Conservation (phyloP, 2,888 invertebrate genomes). For the Melipona bicolor region DNA sequence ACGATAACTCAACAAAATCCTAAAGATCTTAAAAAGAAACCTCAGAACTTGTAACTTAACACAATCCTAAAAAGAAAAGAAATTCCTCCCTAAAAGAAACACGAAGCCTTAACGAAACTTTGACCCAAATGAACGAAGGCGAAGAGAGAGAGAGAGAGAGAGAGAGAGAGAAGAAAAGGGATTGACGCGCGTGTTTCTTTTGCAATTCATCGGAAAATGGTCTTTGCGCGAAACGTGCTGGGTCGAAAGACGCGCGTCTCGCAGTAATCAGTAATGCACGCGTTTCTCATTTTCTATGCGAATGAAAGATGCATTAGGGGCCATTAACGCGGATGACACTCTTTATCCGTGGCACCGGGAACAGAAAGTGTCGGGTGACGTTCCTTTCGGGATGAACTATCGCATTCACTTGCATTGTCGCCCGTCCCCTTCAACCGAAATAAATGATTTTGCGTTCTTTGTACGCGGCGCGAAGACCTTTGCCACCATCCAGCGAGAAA, state of each 20-base stretch:
- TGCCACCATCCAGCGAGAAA: not conserved
- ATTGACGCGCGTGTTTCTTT: not conserved
- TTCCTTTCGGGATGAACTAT: slow-evolving; percentile 39
- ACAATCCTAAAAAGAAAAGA: not conserved
- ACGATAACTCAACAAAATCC: too few relatives aligned
- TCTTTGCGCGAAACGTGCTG: not conserved
- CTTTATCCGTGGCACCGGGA: slow-evolving; percentile 19
- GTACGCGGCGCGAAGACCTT: not conserved
- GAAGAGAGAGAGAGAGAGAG: not conserved
- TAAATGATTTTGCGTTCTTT: slow-evolving; percentile 38
- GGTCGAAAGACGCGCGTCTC: slow-evolving; percentile 20
- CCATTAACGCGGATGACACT: slow-evolving; percentile 61
- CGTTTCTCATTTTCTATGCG: slow-evolving; percentile 44
- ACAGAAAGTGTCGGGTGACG: slow-evolving; percentile 26
- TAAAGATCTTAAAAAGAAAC: too few relatives aligned
- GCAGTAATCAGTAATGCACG: slow-evolving; percentile 54
- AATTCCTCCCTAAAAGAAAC: not conserved
- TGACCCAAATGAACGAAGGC: not conserved
- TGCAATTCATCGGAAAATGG: not conserved
- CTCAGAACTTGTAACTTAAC: too few relatives aligned
- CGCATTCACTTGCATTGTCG: slow-evolving; percentile 7
- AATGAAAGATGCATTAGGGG: slow-evolving; percentile 42
- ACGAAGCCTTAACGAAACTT: not conserved
- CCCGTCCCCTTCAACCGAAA: slow-evolving; percentile 4
- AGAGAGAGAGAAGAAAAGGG: not conserved